Evolutionary conservation across 2,888 invertebrate genomes (phyloP).

Genomic region (Syrphus vitripennis): DNA sequence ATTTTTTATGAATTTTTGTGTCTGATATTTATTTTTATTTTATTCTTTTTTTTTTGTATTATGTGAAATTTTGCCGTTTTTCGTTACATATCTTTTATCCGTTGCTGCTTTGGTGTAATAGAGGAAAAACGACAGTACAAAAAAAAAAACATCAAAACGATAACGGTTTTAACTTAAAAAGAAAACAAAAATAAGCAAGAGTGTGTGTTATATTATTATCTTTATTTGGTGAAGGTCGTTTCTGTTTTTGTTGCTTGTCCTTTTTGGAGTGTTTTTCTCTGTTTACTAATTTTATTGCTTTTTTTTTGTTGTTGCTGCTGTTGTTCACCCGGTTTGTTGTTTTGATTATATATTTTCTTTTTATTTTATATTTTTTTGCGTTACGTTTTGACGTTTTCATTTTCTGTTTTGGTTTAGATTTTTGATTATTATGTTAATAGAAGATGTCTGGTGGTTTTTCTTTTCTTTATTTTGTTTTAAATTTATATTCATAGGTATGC

Average conservation of each 20-base stretch:
- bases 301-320: conserved; percentile 37
- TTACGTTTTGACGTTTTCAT: conserved; percentile 51
- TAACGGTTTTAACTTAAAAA: conserved; percentile 14
- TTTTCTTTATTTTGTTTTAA: not conserved
- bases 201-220: conserved; percentile 31
- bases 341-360: conserved; percentile 10
- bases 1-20: conserved; percentile 65
- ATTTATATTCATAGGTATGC: not conserved
- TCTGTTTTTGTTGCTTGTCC: conserved; percentile 70
- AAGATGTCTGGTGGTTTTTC: conserved; percentile 16
- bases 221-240: conserved; percentile 70
- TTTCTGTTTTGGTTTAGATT: conserved; percentile 51
- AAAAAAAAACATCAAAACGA: conserved; percentile 9
- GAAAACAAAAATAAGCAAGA: conserved; percentile 7
- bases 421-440: conserved; percentile 67
- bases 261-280: conserved; percentile 65
- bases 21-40: conserved; percentile 65
- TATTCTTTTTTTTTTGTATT: conserved; percentile 42
- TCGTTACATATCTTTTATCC: conserved; percentile 70
- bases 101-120: conserved; percentile 66
- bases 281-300: conserved; percentile 51
- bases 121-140: conserved; percentile 37
- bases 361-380: conserved; percentile 21
- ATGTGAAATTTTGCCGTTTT: conserved; percentile 61
- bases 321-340: conserved; percentile 4